These are phyloP conservation scores for Pao palembangensis DNA, from an alignment of 2,113 vertebrate species.

Conservation along the genomic window DNA sequence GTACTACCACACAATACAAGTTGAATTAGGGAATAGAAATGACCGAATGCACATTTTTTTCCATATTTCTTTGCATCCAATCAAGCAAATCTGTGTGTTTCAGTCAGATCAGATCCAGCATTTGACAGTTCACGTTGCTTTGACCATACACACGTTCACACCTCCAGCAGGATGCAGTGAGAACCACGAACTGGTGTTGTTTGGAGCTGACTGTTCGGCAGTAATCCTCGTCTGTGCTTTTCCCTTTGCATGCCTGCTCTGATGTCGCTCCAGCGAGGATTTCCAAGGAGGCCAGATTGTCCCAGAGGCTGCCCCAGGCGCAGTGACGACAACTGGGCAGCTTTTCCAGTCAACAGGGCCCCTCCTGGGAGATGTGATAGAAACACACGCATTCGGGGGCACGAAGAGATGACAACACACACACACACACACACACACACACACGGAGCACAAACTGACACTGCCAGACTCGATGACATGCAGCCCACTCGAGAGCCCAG, in stretches of 20 bases:
- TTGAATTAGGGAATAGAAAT: too few relatives aligned
- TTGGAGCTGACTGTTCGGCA: conserved; percentile 12
- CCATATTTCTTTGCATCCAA: too few relatives aligned
- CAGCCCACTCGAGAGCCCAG: conserved; percentile 10
- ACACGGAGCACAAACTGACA: conserved; percentile 11
- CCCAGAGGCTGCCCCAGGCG: conserved; percentile 50
- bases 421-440: background rate
- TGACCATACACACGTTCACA: background rate
- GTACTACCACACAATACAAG: too few relatives aligned
- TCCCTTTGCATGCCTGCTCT: conserved; percentile 26
- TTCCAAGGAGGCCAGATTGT: conserved; percentile 44
- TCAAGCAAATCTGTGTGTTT: too few relatives aligned
- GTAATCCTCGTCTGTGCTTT: conserved; percentile 17
- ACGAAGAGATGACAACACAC: too few relatives aligned
- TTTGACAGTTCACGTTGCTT: background rate
- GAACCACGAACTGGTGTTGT: conserved; percentile 6
- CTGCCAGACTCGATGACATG: conserved; percentile 17
- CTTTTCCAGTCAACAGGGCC: conserved; percentile 27
- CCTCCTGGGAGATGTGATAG: background rate
- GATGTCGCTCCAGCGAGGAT: conserved; percentile 49
- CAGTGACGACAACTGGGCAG: conserved; percentile 31
- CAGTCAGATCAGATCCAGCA: background rate
- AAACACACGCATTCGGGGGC: too few relatives aligned
- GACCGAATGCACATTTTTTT: too few relatives aligned
- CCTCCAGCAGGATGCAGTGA: background rate